Percentiles rank a stretch among this genome's conserved stretches.
These are phyloP conservation scores for Clanis bilineata DNA, from an alignment of 2,888 invertebrate genomes.

Conservation along the genomic window DNA sequence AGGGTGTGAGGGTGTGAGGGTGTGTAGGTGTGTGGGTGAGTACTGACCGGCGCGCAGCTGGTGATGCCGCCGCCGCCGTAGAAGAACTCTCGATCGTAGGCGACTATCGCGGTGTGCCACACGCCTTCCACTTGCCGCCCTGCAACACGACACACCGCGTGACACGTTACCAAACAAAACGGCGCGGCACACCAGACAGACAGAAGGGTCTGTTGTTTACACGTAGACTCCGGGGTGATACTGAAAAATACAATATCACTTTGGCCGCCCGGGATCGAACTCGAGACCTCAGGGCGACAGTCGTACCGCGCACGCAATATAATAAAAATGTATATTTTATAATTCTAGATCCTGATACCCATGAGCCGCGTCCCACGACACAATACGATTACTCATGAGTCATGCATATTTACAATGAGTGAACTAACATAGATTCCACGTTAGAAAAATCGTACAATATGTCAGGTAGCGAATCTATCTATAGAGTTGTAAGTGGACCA, in stretches of 20 bases:
- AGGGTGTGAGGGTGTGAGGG: too few relatives aligned
- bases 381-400: background rate
- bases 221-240: too few relatives aligned
- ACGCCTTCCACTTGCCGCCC: constrained; percentile 93
- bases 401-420: background rate
- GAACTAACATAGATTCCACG: background rate
- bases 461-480: constrained; percentile 32
- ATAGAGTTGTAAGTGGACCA: constrained; percentile 47
- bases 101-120: constrained; percentile 97
- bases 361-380: too few relatives aligned
- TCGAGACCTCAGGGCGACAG: too few relatives aligned
- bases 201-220: too few relatives aligned
- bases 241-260: too few relatives aligned
- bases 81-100: constrained; percentile 93
- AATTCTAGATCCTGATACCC: too few relatives aligned
- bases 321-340: too few relatives aligned
- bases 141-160: constrained; percentile 56
- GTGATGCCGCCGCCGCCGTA: constrained; percentile 92
- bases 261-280: too few relatives aligned
- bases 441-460: constrained; percentile 8
- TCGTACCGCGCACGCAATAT: too few relatives aligned
- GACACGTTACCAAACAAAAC: background rate
- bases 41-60: constrained; percentile 91
- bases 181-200: too few relatives aligned
- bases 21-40: too few relatives aligned